phyloP scores from a whole-genome alignment of 64 coral and sea anemone genomes.

The Porites australiensis region DNA sequence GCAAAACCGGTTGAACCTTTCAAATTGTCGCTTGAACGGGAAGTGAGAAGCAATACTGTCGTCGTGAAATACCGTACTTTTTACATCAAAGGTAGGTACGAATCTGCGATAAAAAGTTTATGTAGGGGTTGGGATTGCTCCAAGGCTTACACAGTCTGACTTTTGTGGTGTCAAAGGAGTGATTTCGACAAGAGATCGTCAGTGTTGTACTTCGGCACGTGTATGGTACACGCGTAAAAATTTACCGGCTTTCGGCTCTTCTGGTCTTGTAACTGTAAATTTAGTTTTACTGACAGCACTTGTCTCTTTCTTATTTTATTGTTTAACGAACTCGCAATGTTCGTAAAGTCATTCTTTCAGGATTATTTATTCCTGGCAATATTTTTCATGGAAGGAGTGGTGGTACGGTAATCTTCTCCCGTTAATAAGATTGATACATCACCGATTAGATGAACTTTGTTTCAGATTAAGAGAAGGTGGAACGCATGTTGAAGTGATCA shows the following conservation, averaged over 20 bases:
- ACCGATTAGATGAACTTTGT: too few species aligned
- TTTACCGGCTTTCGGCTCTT: not conserved
- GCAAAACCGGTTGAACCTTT: slow-evolving; percentile 19
- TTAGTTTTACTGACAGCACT: not conserved
- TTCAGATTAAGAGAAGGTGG: not conserved
- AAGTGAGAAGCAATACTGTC: not conserved
- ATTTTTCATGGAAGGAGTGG: not conserved
- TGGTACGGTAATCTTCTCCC: not conserved
- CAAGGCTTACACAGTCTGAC: not conserved
- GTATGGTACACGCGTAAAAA: not conserved
- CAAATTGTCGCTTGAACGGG: slow-evolving; percentile 55
- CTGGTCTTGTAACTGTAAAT: not conserved
- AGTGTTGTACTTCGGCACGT: not conserved
- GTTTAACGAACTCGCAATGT: not conserved
- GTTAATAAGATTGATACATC: too few species aligned
- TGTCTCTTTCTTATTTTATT: not conserved
- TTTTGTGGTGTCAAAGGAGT: not conserved
- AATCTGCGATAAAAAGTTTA: not conserved
- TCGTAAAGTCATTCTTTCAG: not conserved
- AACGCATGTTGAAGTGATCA: not conserved
- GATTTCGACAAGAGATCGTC: not conserved
- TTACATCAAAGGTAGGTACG: slow-evolving; percentile 15
- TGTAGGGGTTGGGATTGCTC: not conserved
- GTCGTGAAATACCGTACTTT: not conserved
- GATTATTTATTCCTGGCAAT: not conserved